Conservation (phyloP, 2,888 invertebrate species). For the Oscheius myriophilus region DNA sequence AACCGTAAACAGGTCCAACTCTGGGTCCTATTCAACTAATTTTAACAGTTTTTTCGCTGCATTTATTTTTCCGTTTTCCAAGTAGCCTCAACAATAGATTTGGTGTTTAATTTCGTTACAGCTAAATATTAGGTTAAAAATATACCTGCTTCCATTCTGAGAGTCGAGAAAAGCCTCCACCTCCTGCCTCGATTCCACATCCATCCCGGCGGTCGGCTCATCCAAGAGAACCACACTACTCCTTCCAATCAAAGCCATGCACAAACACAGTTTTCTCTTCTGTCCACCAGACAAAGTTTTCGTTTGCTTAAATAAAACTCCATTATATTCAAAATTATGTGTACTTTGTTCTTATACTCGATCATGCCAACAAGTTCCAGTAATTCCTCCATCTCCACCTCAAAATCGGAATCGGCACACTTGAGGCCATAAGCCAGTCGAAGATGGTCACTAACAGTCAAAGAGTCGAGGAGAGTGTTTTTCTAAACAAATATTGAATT, state of each 20-base stretch:
- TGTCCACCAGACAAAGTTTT: constrained; percentile 63
- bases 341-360: constrained; percentile 13
- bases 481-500: no score
- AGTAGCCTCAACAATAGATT: no score
- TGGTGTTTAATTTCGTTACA: no score
- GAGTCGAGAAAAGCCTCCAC: constrained; percentile 34
- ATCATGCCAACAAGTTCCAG: constrained; percentile 8
- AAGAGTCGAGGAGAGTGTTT: constrained; percentile 55
- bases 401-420: constrained; percentile 17
- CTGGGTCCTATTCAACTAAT: no score
- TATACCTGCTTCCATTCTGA: no score
- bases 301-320: no score
- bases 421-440: constrained; percentile 44
- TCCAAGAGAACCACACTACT: constrained; percentile 59
- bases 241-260: constrained; percentile 63
- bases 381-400: constrained; percentile 20
- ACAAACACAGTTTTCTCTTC: constrained; percentile 66
- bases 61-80: no score
- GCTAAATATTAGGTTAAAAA: no score
- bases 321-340: no score
- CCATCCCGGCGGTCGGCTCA: constrained; percentile 62
- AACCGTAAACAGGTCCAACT: no score
- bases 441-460: constrained; percentile 60
- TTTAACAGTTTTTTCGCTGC: no score
- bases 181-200: constrained; percentile 33